Evolutionary conservation across 2,113 vertebrate genomes (phyloP).

Genomic region (Oplegnathus fasciatus): DNA sequence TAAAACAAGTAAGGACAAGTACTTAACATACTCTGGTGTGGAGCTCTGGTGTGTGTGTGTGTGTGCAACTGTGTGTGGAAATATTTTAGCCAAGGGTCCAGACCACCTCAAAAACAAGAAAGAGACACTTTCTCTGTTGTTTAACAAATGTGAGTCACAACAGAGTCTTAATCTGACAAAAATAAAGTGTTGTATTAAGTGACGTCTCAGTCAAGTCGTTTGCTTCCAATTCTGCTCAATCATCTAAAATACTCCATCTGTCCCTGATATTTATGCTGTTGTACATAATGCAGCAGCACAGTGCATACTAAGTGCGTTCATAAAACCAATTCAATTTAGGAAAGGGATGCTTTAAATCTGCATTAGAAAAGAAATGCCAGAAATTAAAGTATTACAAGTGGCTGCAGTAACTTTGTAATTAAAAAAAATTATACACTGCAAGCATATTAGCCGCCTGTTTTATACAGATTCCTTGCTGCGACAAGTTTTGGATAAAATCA

Average conservation of each 20-base stretch:
- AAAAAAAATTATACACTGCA: background rate
- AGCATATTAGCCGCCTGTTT: background rate
- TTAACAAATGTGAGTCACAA: background rate
- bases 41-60: background rate
- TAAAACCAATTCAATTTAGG: background rate
- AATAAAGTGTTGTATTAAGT: constrained; percentile 3
- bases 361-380: background rate
- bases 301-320: background rate
- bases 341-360: constrained; percentile 6
- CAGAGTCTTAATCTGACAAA: background rate
- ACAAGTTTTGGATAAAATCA: background rate
- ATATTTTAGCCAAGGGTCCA: constrained; percentile 17
- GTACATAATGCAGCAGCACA: background rate
- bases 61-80: background rate
- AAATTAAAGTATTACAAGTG: background rate
- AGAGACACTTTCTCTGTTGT: background rate
- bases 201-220: background rate
- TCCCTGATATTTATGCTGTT: background rate
- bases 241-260: constrained; percentile 11
- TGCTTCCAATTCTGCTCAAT: background rate
- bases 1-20: constrained; percentile 11
- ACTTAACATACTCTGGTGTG: constrained; percentile 2
- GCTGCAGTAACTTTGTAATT: background rate
- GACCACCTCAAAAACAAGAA: background rate
- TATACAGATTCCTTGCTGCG: background rate